A percentile compares a stretch with the other conserved stretches of the same genome.
phyloP scores from a whole-genome alignment of 2,888 invertebrate genomes.

The Anagyrus pseudococci region DNA sequence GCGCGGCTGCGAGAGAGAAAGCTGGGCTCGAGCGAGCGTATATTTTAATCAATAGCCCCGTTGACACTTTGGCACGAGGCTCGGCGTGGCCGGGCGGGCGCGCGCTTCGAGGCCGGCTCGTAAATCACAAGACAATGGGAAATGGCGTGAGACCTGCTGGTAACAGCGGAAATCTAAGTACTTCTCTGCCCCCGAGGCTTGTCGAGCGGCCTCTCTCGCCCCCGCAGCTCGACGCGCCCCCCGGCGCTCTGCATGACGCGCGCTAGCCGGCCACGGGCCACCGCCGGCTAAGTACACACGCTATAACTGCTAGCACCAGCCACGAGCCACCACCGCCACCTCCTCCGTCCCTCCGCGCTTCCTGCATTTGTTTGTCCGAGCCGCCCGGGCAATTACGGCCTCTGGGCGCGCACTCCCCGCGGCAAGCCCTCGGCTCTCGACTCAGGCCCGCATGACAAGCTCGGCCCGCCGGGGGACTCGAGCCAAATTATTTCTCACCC shows the following conservation, averaged over 20 bases:
- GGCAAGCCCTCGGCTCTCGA: too few relatives aligned
- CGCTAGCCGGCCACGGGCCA: too few relatives aligned
- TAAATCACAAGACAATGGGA: constrained; percentile 58
- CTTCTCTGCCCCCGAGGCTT: constrained; percentile 36
- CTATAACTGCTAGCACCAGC: too few relatives aligned
- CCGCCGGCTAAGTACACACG: background rate
- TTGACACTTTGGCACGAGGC: constrained; percentile 42
- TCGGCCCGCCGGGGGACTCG: too few relatives aligned
- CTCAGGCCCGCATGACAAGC: too few relatives aligned
- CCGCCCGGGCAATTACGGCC: too few relatives aligned
- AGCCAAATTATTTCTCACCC: too few relatives aligned
- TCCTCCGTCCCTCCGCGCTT: too few relatives aligned
- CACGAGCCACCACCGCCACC: too few relatives aligned
- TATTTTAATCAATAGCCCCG: constrained; percentile 50
- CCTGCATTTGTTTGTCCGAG: too few relatives aligned
- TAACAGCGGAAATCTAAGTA: constrained; percentile 53
- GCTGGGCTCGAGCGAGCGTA: constrained; percentile 30
- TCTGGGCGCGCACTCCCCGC: too few relatives aligned
- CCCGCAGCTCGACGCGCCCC: constrained; percentile 3
- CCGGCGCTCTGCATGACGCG: background rate
- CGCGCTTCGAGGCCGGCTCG: constrained; percentile 40
- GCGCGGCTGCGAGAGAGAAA: background rate
- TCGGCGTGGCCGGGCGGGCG: background rate
- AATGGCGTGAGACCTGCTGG: constrained; percentile 44
- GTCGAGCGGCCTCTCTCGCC: background rate